These are phyloP conservation scores for Cheirogaleus major DNA, from an alignment of 2,797 vertebrate species.

Conservation along the genomic window DNA sequence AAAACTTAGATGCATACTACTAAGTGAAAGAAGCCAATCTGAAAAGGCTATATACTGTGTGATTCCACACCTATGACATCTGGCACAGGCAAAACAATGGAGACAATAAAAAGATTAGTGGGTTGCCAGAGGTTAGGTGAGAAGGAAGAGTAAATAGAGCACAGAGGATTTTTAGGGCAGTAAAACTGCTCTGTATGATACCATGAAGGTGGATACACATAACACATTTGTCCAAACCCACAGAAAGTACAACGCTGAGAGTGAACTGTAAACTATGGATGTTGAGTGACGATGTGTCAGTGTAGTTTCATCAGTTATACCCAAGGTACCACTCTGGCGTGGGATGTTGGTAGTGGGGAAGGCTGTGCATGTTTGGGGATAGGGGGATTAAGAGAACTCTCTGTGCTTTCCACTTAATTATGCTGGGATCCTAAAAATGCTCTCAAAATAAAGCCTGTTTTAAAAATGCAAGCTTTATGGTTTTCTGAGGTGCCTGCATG, in stretches of 20 bases:
- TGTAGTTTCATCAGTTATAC: not conserved
- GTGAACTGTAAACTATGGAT: not conserved
- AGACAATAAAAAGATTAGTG: not conserved
- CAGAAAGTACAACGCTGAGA: not conserved
- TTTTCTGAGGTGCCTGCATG: not conserved
- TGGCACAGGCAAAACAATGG: not conserved
- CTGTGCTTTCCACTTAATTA: not conserved
- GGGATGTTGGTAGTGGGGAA: not conserved
- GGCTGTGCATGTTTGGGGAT: not conserved
- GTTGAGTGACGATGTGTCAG: not conserved
- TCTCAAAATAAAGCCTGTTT: not conserved
- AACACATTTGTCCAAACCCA: not conserved
- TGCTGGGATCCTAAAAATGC: not conserved
- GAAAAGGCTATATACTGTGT: not conserved
- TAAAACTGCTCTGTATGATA: not conserved
- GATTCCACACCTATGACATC: not conserved
- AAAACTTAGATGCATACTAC: not conserved
- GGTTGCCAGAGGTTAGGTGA: not conserved
- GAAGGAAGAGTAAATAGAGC: too few species aligned
- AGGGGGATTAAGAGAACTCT: not conserved
- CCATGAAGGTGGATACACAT: not conserved
- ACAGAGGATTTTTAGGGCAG: not conserved
- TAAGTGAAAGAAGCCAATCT: not conserved
- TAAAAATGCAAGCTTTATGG: not conserved
- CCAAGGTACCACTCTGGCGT: not conserved